Conservation (phyloP, 2,113 vertebrate genomes). For the Dasypus novemcinctus region DNA sequence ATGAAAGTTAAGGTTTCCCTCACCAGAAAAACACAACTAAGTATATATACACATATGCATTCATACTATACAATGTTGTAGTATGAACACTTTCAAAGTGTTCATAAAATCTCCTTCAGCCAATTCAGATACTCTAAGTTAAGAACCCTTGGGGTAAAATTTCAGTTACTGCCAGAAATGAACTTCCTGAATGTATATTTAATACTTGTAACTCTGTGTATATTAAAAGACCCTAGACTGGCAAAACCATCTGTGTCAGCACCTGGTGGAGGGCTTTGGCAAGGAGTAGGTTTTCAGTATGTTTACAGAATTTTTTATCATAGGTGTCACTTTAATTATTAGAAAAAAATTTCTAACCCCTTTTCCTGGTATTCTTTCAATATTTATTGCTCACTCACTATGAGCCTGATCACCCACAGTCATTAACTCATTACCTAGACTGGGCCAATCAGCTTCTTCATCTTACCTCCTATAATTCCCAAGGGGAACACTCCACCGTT, state of each 20-base stretch:
- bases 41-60: background rate
- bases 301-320: background rate
- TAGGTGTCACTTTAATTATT: background rate
- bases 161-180: background rate
- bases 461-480: background rate
- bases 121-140: background rate
- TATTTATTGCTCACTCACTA: background rate
- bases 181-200: background rate
- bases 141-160: background rate
- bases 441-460: no score
- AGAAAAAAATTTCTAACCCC: background rate
- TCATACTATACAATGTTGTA: background rate
- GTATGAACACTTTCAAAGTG: background rate
- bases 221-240: background rate
- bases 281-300: background rate
- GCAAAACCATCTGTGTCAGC: background rate
- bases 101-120: background rate
- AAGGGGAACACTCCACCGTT: background rate
- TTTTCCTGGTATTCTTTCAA: background rate
- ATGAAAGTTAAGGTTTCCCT: background rate
- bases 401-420: no score
- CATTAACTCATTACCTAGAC: no score
- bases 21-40: background rate
- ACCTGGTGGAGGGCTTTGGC: background rate
- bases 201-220: background rate